Evolutionary conservation across 2,797 vertebrate genomes (phyloP).

Genomic region (Anguilla marmorata): DNA sequence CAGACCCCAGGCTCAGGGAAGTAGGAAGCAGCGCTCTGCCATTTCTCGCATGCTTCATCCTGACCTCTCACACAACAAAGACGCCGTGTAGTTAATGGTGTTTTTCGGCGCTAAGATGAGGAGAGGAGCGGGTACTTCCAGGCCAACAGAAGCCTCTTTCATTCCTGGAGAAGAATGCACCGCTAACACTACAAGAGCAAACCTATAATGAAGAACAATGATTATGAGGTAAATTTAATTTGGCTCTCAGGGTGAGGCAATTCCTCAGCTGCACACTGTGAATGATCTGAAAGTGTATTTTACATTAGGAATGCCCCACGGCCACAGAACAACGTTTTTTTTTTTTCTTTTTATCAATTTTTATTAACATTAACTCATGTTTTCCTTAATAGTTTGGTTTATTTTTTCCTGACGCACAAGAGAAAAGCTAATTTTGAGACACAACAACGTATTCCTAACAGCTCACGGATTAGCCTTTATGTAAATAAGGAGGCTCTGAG

Average conservation of each 20-base stretch:
- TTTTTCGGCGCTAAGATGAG: background rate
- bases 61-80: constrained; percentile 13
- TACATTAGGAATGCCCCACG: background rate
- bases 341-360: background rate
- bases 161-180: background rate
- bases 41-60: background rate
- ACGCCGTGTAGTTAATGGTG: constrained; percentile 1
- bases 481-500: constrained; percentile 21
- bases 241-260: too few relatives aligned
- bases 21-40: too few relatives aligned
- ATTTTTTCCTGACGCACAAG: constrained; percentile 20
- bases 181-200: too few relatives aligned
- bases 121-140: background rate
- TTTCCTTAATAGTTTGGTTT: constrained; percentile 16
- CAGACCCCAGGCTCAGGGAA: background rate
- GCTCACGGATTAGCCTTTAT: constrained; percentile 30
- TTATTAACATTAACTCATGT: constrained; percentile 12
- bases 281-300: background rate
- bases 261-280: background rate
- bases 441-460: constrained; percentile 1
- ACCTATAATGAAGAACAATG: background rate
- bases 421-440: constrained; percentile 14
- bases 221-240: background rate
- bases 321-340: background rate
- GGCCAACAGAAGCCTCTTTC: background rate